Base-by-base conservation (phyloP, 2,797 vertebrate genomes). In the Myotis myotis region DNA sequence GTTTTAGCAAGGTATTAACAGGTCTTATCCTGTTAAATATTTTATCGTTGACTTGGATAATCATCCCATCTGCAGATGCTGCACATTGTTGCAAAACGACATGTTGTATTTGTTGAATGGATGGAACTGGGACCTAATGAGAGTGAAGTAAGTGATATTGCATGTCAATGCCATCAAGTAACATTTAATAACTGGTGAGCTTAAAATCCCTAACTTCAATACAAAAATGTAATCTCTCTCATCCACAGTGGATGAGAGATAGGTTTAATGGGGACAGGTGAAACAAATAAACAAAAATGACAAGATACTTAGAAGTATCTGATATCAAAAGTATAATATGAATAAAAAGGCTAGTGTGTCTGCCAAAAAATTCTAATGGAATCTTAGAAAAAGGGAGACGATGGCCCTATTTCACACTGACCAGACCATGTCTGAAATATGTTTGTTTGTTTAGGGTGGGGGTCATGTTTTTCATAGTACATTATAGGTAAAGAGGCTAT, bases 41-140 rank as follows among this genome's bases (percentile, higher is more conserved):
- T 94, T 92, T 91, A 87, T 94, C 47, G 41, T 44, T 72, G 79
- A 91, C 75, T 91, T 72, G 62, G 49, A 89, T 83, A 87, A 95
- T 74, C 47, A 84, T 51, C 12, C 0, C 66, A 36, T n/a, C 36
- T 81, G 51, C 57, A 23, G 3, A 49, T 91, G n/a, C 25, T 89
- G 74, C 33, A 44, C 16, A 62, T 62, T 62, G 60, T 22, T 38
- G 80, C 47, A 62, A 94, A 92, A 41, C 28, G 47, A 41, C 16
- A 38, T 13, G 74, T 60, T 57, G 28, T 72, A 60, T 84, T 91
- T 76, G 71, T 89, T 89, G 47, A 89, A 87, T 55, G 36, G 44
- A 72, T 81, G 82, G 79, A 87, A 33, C 6, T 51, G 68, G 25
- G 22, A 89, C 72, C 47, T 68, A 96, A 72, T 87, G 49, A 84